Percentiles rank a stretch among this genome's conserved stretches.
These are phyloP conservation scores for Hoplodrina ambigua DNA, from an alignment of 2,888 invertebrate species.

Conservation along the genomic window DNA sequence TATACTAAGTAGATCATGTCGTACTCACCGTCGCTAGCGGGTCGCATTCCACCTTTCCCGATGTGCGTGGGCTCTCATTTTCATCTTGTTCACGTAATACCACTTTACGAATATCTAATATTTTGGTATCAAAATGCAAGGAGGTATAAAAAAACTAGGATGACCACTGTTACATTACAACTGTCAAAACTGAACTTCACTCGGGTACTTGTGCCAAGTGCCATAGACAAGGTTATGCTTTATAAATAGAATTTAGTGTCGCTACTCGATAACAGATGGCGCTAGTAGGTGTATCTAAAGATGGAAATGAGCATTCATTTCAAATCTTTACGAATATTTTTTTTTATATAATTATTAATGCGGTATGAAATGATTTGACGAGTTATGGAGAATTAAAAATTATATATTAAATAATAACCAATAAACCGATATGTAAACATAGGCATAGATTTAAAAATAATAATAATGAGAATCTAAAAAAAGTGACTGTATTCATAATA, in stretches of 20 bases:
- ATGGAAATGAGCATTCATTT: not conserved
- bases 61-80: constrained; percentile 89
- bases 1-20: constrained; percentile 71
- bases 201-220: constrained; percentile 85
- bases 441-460: too few species aligned
- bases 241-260: constrained; percentile 79
- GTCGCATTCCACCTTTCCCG: constrained; percentile 88
- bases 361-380: too few species aligned
- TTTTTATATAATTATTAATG: too few species aligned
- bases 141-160: constrained; percentile 88
- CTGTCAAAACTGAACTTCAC: constrained; percentile 90
- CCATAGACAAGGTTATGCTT: constrained; percentile 86
- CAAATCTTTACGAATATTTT: too few species aligned
- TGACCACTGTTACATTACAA: constrained; percentile 89
- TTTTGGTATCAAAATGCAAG: constrained; percentile 90
- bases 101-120: constrained; percentile 89
- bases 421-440: too few species aligned
- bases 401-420: too few species aligned
- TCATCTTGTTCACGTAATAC: constrained; percentile 90
- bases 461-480: too few species aligned
- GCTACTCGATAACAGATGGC: constrained; percentile 81
- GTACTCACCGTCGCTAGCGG: constrained; percentile 88
- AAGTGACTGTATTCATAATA: too few species aligned
- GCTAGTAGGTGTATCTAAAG: constrained; percentile 34
- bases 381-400: too few species aligned